Evolutionary conservation across 2,888 invertebrate species (phyloP).

Genomic region (Temnothorax rugatulus): DNA sequence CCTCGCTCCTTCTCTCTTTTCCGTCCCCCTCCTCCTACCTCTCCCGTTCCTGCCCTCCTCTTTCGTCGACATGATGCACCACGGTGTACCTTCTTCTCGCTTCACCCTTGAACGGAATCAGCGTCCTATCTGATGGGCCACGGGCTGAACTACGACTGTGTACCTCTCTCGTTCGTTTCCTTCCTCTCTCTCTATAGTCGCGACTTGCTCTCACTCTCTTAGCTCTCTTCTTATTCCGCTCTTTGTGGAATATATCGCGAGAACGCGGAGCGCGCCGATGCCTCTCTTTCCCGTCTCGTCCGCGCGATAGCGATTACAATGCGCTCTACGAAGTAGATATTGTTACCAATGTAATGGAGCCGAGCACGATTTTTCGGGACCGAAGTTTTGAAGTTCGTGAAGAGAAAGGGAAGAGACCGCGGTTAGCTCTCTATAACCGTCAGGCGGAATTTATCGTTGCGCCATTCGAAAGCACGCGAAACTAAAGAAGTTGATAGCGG

Average conservation of each 20-base stretch:
- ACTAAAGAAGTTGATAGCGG: conserved; percentile 55
- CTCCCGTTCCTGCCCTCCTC: conserved; percentile 43
- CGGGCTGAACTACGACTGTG: conserved; percentile 82
- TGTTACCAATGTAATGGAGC: conserved; percentile 54
- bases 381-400: conserved; percentile 49
- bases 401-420: conserved; percentile 25
- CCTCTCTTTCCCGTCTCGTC: neutral
- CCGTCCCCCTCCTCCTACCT: conserved; percentile 24
- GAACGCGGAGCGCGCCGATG: conserved; percentile 30
- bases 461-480: conserved; percentile 49
- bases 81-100: conserved; percentile 41
- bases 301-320: conserved; percentile 46
- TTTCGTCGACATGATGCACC: conserved; percentile 29
- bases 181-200: neutral
- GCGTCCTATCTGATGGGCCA: conserved; percentile 82
- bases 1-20: conserved; percentile 31
- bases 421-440: conserved; percentile 48
- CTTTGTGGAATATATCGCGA: conserved; percentile 51
- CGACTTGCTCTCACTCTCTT: conserved; percentile 33
- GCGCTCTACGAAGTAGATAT: conserved; percentile 54
- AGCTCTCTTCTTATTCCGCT: conserved; percentile 37
- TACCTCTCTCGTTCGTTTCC: conserved; percentile 63
- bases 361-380: conserved; percentile 53
- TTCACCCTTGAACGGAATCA: conserved; percentile 66
- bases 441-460: conserved; percentile 54